Evolutionary conservation across 2,888 invertebrate species (phyloP).

Genomic region (Vanessa cardui): DNA sequence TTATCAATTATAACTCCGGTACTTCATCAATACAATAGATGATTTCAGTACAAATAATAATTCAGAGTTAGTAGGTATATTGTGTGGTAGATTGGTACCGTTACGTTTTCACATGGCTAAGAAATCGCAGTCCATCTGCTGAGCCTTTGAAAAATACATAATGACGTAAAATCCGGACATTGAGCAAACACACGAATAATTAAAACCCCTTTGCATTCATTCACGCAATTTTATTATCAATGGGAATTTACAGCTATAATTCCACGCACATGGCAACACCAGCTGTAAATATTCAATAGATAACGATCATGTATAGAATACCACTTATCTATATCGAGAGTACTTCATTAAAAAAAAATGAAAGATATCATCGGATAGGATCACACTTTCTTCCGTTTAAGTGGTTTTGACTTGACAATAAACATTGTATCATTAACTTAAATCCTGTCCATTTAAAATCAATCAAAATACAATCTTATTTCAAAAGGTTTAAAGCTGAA

Average conservation of each 20-base stretch:
- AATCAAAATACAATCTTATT: constrained; percentile 36
- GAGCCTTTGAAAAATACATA: constrained; percentile 13
- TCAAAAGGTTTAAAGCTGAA: constrained; percentile 21
- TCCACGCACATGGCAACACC: constrained; percentile 26
- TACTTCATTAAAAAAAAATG: constrained; percentile 45
- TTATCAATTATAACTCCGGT: too few relatives aligned
- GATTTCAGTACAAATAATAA: too few relatives aligned
- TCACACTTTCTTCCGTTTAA: constrained; percentile 55
- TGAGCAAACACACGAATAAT: constrained; percentile 35
- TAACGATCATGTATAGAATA: constrained; percentile 2
- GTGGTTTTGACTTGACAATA: constrained; percentile 56
- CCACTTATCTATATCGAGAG: constrained; percentile 34
- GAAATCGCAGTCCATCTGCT: constrained; percentile 32
- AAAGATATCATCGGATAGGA: constrained; percentile 44
- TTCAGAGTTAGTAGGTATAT: neutral
- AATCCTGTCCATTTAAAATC: constrained; percentile 34
- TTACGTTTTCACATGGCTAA: constrained; percentile 40
- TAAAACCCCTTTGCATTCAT: constrained; percentile 27
- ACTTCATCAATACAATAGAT: too few relatives aligned
- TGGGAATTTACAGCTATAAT: constrained; percentile 34
- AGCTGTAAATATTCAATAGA: constrained; percentile 25
- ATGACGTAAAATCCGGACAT: constrained; percentile 24
- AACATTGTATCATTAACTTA: constrained; percentile 56
- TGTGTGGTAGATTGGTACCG: constrained; percentile 22
- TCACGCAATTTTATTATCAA: constrained; percentile 30